Conservation (phyloP, 2,113 vertebrate species). For the Lichenostomus cassidix region DNA sequence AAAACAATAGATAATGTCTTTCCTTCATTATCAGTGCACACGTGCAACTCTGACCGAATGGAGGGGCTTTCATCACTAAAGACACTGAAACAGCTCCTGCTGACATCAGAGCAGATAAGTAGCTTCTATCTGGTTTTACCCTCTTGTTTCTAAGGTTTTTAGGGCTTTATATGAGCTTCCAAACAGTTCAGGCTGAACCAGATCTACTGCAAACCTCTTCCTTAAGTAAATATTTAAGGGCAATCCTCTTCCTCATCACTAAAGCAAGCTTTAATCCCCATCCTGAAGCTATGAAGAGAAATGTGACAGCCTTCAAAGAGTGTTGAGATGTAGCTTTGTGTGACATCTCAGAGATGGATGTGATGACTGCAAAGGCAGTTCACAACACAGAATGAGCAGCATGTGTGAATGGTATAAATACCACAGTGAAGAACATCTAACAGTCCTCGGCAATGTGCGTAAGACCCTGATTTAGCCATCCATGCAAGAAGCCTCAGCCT, state of each 20-base stretch:
- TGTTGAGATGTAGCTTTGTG: background rate
- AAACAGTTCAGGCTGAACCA: background rate
- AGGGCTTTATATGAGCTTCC: background rate
- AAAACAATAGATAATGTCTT: background rate
- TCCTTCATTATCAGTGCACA: background rate
- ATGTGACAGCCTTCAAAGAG: background rate
- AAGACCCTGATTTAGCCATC: background rate
- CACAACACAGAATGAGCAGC: background rate
- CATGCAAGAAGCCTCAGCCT: background rate
- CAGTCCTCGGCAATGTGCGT: background rate
- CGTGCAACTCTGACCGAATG: background rate
- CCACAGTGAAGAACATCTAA: background rate
- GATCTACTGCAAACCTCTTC: background rate
- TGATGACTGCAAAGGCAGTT: background rate
- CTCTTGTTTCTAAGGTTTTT: background rate
- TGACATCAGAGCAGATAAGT: background rate
- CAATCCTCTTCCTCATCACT: background rate
- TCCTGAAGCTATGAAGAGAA: background rate
- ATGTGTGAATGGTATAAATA: background rate
- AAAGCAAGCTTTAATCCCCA: background rate
- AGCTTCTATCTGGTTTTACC: background rate
- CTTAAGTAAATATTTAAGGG: background rate
- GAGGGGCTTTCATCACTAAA: background rate
- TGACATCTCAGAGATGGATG: background rate
- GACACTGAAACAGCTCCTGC: background rate